Evolutionary conservation across 2,113 vertebrate genomes (phyloP).

Genomic region (Gambusia affinis): DNA sequence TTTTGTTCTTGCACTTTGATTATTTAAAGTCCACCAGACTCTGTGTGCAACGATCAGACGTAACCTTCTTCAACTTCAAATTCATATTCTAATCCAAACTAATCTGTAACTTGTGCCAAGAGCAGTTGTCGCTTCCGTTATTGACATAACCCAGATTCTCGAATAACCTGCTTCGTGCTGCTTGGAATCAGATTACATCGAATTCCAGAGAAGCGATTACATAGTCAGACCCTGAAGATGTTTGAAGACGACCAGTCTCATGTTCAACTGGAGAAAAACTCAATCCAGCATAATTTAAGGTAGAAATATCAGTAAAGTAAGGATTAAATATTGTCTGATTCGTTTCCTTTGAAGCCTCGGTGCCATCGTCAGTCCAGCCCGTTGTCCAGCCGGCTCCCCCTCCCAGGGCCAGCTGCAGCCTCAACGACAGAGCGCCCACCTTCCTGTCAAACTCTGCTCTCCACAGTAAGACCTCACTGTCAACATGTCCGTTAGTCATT

Average conservation of each 20-base stretch:
- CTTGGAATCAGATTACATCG: slow-evolving; percentile 56
- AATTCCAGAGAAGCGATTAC: slow-evolving; percentile 50
- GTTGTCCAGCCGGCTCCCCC: slow-evolving; percentile 60
- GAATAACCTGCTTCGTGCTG: slow-evolving; percentile 39
- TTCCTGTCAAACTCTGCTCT: slow-evolving; percentile 76
- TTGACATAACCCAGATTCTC: slow-evolving; percentile 50
- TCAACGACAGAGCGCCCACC: slow-evolving; percentile 77
- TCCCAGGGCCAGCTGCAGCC: slow-evolving; percentile 63
- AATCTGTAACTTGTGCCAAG: slow-evolving; percentile 31
- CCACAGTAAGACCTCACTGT: slow-evolving; percentile 74
- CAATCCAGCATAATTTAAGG: neutral
- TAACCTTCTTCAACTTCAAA: neutral
- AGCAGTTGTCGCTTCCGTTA: slow-evolving; percentile 22
- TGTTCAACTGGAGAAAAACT: slow-evolving; percentile 1
- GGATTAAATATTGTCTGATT: slow-evolving; percentile 15
- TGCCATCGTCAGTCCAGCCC: slow-evolving; percentile 60
- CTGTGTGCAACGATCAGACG: neutral
- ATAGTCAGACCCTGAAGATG: slow-evolving; percentile 12
- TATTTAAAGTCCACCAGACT: neutral
- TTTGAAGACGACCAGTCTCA: slow-evolving; percentile 35
- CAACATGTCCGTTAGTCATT: neutral
- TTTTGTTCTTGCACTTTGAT: too few species aligned
- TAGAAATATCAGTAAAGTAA: too few species aligned
- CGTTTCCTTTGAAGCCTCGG: slow-evolving; percentile 57
- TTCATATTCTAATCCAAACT: slow-evolving; percentile 10